A percentile compares a stretch with the other conserved stretches of the same genome.
These are phyloP conservation scores for Tyrannus savana DNA, from an alignment of 2,113 vertebrate species.

Conservation along the genomic window DNA sequence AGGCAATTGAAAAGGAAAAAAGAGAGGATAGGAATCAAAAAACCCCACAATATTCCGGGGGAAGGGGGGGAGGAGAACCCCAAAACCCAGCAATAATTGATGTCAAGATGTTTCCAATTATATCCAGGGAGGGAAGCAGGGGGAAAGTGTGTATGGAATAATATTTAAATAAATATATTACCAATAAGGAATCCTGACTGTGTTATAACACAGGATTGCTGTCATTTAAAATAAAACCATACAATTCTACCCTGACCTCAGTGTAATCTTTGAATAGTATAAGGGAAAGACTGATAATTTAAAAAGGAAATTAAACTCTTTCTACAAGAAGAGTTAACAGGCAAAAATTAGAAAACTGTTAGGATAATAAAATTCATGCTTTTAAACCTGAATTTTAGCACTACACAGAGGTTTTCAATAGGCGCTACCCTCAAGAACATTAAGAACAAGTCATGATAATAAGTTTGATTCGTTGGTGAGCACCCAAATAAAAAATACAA, in stretches of 20 bases:
- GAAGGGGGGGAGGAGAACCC: neutral
- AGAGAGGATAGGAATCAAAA: neutral
- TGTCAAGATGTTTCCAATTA: neutral
- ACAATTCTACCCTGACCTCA: neutral
- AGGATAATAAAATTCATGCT: neutral
- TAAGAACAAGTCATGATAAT: neutral
- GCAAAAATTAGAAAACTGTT: neutral
- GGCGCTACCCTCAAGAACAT: neutral
- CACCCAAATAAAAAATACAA: neutral
- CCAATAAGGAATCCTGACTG: neutral
- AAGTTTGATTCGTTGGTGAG: neutral
- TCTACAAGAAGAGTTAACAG: neutral
- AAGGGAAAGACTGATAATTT: neutral
- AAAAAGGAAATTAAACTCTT: neutral
- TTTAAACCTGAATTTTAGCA: neutral
- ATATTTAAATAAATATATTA: neutral
- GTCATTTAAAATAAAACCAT: neutral
- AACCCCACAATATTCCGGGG: neutral
- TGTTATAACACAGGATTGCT: neutral
- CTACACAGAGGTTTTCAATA: neutral
- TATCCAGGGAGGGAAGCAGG: accelerated
- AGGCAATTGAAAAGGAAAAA: neutral
- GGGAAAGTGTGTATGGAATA: neutral
- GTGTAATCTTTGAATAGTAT: neutral
- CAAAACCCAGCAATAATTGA: neutral